Conservation (phyloP, 2,797 vertebrate genomes). For the Microchirus variegatus region DNA sequence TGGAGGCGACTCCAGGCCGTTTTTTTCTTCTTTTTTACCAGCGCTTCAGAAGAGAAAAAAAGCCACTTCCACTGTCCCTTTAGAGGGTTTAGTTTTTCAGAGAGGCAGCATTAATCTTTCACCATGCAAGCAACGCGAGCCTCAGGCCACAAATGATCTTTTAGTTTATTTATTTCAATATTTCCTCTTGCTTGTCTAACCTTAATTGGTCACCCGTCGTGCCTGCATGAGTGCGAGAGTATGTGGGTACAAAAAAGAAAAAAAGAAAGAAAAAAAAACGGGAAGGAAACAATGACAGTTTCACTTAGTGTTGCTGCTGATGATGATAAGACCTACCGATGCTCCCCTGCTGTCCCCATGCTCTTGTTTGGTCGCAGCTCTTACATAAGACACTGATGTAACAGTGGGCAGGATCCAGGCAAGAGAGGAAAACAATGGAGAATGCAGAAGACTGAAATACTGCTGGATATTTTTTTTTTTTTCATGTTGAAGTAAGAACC, state of each 20-base stretch:
- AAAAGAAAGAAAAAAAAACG: not conserved
- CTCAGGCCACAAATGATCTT: conserved; percentile 74
- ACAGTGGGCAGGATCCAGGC: conserved; percentile 37
- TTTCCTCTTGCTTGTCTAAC: conserved; percentile 58
- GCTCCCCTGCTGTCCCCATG: conserved; percentile 41
- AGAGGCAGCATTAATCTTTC: conserved; percentile 78
- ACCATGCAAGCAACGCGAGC: conserved; percentile 62
- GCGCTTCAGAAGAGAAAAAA: conserved; percentile 67
- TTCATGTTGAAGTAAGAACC: conserved; percentile 8
- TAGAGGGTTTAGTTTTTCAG: conserved; percentile 67
- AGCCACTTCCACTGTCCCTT: conserved; percentile 70
- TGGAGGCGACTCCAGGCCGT: conserved; percentile 60
- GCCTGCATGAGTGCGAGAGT: conserved; percentile 30
- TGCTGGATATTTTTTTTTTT: conserved; percentile 25
- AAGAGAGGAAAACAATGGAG: conserved; percentile 54
- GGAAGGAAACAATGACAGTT: conserved; percentile 51
- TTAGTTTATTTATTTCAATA: conserved; percentile 82
- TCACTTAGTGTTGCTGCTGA: conserved; percentile 39
- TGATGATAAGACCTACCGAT: conserved; percentile 49
- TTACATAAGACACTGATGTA: conserved; percentile 71
- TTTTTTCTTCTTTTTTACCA: conserved; percentile 61
- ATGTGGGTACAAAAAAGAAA: conserved; percentile 29
- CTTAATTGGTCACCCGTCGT: conserved; percentile 57
- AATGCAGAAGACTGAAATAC: conserved; percentile 13
- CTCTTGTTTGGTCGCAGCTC: conserved; percentile 45